Evolutionary conservation across 2,797 vertebrate genomes (phyloP).

Genomic region (Spatula clypeata): DNA sequence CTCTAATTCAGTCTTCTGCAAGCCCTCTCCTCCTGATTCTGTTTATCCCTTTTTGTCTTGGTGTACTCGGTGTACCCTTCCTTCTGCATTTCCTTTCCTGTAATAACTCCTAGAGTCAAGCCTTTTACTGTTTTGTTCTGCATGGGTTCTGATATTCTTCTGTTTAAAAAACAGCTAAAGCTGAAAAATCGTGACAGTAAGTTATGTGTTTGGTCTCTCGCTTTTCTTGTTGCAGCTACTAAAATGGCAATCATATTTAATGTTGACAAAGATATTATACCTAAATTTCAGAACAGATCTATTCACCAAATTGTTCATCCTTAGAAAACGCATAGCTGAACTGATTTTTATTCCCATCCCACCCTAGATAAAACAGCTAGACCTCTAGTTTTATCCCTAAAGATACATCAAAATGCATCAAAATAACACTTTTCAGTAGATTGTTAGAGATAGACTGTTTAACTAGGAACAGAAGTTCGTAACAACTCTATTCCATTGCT

Average conservation of each 20-base stretch:
- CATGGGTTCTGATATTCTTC: not conserved
- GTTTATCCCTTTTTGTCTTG: not conserved
- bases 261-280: not conserved
- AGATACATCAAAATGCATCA: conserved; percentile 53
- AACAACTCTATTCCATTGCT: conserved; percentile 48
- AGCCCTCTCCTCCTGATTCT: not conserved
- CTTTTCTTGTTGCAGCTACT: not conserved
- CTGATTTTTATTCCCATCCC: conserved; percentile 49
- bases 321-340: conserved; percentile 19
- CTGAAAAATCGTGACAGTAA: not conserved
- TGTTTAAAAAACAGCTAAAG: not conserved
- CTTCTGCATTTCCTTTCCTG: not conserved
- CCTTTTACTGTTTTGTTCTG: not conserved
- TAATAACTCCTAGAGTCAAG: not conserved
- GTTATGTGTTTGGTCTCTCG: not conserved
- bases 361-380: not conserved
- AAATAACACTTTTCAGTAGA: conserved; percentile 66
- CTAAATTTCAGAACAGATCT: conserved; percentile 59
- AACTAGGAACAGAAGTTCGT: conserved; percentile 46
- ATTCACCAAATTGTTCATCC: conserved; percentile 56
- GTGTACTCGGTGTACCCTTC: not conserved
- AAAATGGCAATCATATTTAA: conserved; percentile 4
- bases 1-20: not conserved
- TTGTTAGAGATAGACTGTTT: conserved; percentile 42
- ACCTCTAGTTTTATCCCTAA: conserved; percentile 6